Conservation (phyloP, 1,140 invertebrate genomes). For the Holotrichia oblita region DNA sequence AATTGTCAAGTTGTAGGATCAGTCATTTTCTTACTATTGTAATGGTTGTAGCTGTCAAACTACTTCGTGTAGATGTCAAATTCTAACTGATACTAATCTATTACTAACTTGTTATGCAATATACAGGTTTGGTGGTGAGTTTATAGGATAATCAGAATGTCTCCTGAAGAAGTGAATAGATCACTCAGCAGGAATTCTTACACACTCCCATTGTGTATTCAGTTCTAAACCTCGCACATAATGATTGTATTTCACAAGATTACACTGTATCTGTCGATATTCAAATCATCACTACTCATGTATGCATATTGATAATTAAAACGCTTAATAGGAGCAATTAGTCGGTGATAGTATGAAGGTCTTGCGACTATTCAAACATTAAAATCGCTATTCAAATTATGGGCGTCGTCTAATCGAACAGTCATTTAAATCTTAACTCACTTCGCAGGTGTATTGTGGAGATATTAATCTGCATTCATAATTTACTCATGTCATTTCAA, state of each 20-base stretch:
- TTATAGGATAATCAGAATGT: too few relatives aligned
- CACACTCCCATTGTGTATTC: too few relatives aligned
- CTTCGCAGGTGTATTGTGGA: not conserved
- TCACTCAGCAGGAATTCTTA: too few relatives aligned
- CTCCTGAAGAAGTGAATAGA: too few relatives aligned
- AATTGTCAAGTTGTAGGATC: too few relatives aligned
- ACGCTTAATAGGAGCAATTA: not conserved
- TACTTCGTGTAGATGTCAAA: too few relatives aligned
- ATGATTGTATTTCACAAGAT: not conserved
- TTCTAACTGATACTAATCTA: too few relatives aligned
- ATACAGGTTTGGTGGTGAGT: too few relatives aligned
- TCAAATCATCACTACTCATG: not conserved
- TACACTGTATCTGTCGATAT: not conserved
- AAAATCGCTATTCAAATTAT: conserved; percentile 17
- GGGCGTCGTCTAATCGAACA: not conserved
- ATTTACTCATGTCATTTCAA: not conserved
- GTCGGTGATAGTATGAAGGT: not conserved
- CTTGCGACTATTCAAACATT: not conserved
- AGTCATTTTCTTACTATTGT: too few relatives aligned
- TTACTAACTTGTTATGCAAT: too few relatives aligned
- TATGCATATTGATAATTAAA: conserved; percentile 10
- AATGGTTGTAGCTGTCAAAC: too few relatives aligned
- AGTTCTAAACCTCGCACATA: too few relatives aligned
- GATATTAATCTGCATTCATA: not conserved
- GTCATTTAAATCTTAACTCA: not conserved